Percentiles rank a stretch among this genome's conserved stretches.
These are phyloP conservation scores for Phenganax stokvisi DNA, from an alignment of 92 coral and sea anemone genomes.

Conservation along the genomic window DNA sequence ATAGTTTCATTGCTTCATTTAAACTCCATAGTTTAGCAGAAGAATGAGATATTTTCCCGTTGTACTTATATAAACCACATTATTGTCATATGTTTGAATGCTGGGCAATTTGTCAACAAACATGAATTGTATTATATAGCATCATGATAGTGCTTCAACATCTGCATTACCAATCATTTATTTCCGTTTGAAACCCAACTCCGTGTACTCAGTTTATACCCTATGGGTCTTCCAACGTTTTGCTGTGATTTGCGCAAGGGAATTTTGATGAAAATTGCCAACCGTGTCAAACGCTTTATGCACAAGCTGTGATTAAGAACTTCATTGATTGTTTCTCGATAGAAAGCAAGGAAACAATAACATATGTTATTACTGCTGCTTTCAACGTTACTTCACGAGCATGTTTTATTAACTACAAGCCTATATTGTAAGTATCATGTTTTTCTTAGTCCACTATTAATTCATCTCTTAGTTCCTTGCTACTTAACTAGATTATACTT, in stretches of 20 bases:
- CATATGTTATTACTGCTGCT: neutral
- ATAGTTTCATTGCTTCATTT: neutral
- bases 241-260: neutral
- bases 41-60: neutral
- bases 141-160: neutral
- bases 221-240: neutral
- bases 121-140: slow-evolving; percentile 8
- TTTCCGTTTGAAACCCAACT: slow-evolving; percentile 33
- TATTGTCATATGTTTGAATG: neutral
- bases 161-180: neutral
- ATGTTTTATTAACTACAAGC: neutral
- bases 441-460: neutral
- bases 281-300: neutral
- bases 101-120: slow-evolving; percentile 34
- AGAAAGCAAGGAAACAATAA: slow-evolving; percentile 8
- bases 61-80: too few relatives aligned
- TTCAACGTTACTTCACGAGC: neutral
- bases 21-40: neutral
- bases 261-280: neutral
- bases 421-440: neutral
- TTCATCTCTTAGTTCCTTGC: neutral
- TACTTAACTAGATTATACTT: neutral
- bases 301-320: slow-evolving; percentile 22
- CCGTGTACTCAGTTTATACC: neutral
- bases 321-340: neutral